phyloP scores from a whole-genome alignment of 1,140 invertebrate genomes.

The Venustaconcha ellipsiformis region DNA sequence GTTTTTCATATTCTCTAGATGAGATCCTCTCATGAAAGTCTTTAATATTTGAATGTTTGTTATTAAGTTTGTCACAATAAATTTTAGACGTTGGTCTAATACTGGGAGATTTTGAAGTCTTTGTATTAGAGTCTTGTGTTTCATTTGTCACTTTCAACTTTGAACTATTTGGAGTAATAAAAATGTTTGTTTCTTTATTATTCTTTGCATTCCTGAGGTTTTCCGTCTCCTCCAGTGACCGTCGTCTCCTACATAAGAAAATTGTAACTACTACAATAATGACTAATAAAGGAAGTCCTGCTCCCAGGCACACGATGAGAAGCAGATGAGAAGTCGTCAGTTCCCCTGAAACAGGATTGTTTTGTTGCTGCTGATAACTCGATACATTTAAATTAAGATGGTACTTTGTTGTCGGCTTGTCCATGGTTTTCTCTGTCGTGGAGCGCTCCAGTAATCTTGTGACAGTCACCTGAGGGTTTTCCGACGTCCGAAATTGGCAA shows the following conservation, averaged over 20 bases:
- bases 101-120: conserved; percentile 14
- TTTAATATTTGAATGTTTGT: conserved; percentile 43
- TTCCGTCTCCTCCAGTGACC: conserved; percentile 48
- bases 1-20: conserved; percentile 38
- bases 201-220: conserved; percentile 54
- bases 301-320: conserved; percentile 58
- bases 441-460: neutral
- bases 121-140: conserved; percentile 38
- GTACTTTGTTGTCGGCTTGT: neutral
- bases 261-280: conserved; percentile 57
- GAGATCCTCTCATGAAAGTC: conserved; percentile 33
- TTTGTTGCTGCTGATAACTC: no score
- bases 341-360: conserved; percentile 1
- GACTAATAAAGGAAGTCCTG: conserved; percentile 54
- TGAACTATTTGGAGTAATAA: conserved; percentile 26
- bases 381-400: neutral
- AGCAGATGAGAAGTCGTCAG: conserved; percentile 50
- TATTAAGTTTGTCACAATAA: conserved; percentile 38
- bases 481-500: conserved; percentile 22
- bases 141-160: conserved; percentile 29
- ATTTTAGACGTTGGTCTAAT: conserved; percentile 33
- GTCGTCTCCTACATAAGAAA: conserved; percentile 46
- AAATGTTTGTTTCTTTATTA: conserved; percentile 40
- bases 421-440: no score
- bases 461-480: neutral